These are phyloP conservation scores for Bombus waltoni DNA, from an alignment of 1,140 invertebrate genomes.

Conservation along the genomic window DNA sequence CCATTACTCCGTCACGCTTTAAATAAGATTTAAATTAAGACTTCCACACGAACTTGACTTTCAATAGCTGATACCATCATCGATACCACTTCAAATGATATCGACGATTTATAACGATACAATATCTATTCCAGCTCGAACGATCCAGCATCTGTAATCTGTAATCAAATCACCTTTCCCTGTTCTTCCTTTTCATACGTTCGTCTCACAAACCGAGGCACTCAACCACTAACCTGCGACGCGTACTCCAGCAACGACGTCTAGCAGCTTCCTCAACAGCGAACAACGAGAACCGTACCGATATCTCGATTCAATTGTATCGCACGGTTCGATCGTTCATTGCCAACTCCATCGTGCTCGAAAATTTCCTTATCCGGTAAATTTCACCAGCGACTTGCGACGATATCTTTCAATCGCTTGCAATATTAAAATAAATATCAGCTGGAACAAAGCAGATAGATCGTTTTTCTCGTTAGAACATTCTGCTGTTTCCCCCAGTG, in stretches of 20 bases:
- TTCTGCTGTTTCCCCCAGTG: not conserved
- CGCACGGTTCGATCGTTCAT: not conserved
- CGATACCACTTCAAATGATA: too few species aligned
- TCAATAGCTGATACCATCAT: too few species aligned
- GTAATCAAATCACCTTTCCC: not conserved
- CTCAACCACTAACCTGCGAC: slow-evolving; percentile 12
- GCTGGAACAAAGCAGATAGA: not conserved
- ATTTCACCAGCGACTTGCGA: not conserved
- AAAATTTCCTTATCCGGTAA: not conserved
- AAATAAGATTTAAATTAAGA: too few species aligned
- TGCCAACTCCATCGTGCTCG: not conserved
- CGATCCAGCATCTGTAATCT: too few species aligned
- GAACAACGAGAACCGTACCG: not conserved
- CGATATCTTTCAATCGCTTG: not conserved
- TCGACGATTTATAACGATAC: too few species aligned
- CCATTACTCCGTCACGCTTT: too few species aligned
- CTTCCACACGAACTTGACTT: too few species aligned
- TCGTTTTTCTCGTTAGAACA: not conserved
- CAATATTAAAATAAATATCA: not conserved
- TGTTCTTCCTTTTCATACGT: too few species aligned
- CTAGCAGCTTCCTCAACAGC: not conserved
- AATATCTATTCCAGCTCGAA: too few species aligned
- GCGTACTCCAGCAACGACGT: not conserved
- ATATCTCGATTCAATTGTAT: not conserved
- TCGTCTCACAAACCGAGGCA: not conserved